Evolutionary conservation across 2,888 invertebrate species (phyloP).

Genomic region (Azorinus chamasolen): DNA sequence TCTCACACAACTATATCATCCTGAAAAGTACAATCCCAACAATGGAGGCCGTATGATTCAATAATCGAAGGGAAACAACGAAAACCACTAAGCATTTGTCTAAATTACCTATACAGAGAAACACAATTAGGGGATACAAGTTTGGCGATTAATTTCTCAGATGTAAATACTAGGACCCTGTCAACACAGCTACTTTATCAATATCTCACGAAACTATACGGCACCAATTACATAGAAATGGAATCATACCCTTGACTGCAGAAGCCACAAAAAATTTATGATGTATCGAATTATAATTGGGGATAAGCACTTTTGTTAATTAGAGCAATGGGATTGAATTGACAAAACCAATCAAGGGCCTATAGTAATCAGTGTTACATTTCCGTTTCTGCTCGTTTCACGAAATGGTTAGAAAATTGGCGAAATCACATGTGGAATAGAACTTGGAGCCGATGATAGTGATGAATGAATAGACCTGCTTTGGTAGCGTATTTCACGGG

Average conservation of each 20-base stretch:
- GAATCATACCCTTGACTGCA: slow-evolving; percentile 49
- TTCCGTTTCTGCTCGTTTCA: slow-evolving; percentile 37
- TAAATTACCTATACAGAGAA: no score
- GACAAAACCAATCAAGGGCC: slow-evolving; percentile 45
- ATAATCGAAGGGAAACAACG: no score
- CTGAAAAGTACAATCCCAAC: no score
- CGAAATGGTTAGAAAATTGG: slow-evolving; percentile 60
- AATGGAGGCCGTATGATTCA: no score
- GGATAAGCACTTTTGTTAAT: slow-evolving; percentile 64
- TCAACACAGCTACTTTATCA: no score
- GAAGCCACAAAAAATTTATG: slow-evolving; percentile 55
- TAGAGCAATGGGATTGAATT: slow-evolving; percentile 36
- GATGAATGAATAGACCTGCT: no score
- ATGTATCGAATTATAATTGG: slow-evolving; percentile 59
- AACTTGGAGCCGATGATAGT: background rate
- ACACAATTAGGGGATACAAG: no score
- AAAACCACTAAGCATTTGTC: no score
- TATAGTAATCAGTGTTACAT: slow-evolving; percentile 54
- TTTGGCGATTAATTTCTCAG: no score
- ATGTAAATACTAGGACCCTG: no score
- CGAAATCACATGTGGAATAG: slow-evolving; percentile 36
- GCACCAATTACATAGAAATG: slow-evolving; percentile 49
- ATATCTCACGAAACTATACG: no score
- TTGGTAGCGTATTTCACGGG: background rate
- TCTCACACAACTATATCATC: no score